Evolutionary conservation across 2,113 vertebrate genomes (phyloP).

Genomic region (Varanus komodoensis): DNA sequence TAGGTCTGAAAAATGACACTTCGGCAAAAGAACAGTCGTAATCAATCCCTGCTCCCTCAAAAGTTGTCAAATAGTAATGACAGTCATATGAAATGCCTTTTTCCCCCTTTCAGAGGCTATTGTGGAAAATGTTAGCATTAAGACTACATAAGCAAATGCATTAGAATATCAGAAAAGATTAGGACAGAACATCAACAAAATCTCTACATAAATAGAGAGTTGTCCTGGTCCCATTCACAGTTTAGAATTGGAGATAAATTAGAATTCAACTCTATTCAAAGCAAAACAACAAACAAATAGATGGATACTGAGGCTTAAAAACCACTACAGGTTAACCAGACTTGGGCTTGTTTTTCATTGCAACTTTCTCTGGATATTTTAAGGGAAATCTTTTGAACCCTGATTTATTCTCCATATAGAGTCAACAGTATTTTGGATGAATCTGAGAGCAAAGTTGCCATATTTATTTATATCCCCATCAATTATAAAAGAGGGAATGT

Average conservation of each 20-base stretch:
- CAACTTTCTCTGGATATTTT: conserved; percentile 39
- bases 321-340: conserved; percentile 2
- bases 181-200: background rate
- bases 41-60: background rate
- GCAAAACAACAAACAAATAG: background rate
- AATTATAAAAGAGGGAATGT: conserved; percentile 46
- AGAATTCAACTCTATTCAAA: conserved; percentile 15
- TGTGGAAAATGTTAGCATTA: background rate
- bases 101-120: background rate
- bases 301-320: background rate
- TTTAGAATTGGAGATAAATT: background rate
- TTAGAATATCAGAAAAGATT: background rate
- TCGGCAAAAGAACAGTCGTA: background rate
- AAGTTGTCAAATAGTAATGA: background rate
- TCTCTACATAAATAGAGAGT: background rate
- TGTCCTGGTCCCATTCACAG: background rate
- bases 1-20: background rate
- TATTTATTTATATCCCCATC: conserved; percentile 51
- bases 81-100: background rate
- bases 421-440: accelerated
- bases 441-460: conserved; percentile 39
- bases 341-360: background rate
- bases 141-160: background rate
- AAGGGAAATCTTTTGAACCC: conserved; percentile 45
- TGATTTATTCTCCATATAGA: conserved; percentile 30